phyloP scores from a whole-genome alignment of 1,140 invertebrate species.

The Drosophila paulistorum region DNA sequence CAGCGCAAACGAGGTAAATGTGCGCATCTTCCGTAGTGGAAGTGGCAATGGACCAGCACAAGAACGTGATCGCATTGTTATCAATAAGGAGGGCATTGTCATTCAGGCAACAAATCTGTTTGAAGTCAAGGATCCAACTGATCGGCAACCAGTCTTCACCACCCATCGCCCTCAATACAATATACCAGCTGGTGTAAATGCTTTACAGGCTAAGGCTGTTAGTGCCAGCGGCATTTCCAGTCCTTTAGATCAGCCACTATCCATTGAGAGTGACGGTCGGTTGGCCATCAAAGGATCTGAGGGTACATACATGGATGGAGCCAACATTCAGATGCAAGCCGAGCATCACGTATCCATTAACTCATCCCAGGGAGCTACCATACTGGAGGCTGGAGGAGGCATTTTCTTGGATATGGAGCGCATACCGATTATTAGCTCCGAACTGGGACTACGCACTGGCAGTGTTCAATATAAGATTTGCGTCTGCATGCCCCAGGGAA shows the following conservation, averaged over 20 bases:
- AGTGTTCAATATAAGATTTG: conserved; percentile 91
- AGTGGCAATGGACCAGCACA: conserved; percentile 41
- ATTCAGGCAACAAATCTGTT: conserved; percentile 88
- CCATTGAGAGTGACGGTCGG: conserved; percentile 85
- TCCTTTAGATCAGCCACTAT: conserved; percentile 87
- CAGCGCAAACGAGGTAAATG: conserved; percentile 37
- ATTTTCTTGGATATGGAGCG: conserved; percentile 89
- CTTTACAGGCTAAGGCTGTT: conserved; percentile 86
- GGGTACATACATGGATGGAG: conserved; percentile 86
- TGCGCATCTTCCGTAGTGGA: conserved; percentile 64
- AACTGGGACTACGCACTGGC: conserved; percentile 82
- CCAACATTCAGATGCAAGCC: conserved; percentile 87
- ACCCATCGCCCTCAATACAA: conserved; percentile 89
- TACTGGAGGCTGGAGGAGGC: conserved; percentile 88
- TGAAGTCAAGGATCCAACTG: conserved; percentile 87
- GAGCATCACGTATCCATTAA: conserved; percentile 91
- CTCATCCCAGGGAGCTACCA: conserved; percentile 90
- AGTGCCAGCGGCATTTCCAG: conserved; percentile 89
- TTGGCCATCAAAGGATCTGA: conserved; percentile 85
- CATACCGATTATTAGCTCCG: conserved; percentile 87
- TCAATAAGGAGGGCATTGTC: conserved; percentile 86
- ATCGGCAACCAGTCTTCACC: conserved; percentile 88
- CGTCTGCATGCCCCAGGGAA: conserved; percentile 93
- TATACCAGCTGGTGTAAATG: conserved; percentile 87
- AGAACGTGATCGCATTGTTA: conserved; percentile 83